A percentile compares a stretch with the other conserved stretches of the same genome.
Conservation (phyloP, 1,140 invertebrate genomes). For the Sinonovacula constricta region DNA sequence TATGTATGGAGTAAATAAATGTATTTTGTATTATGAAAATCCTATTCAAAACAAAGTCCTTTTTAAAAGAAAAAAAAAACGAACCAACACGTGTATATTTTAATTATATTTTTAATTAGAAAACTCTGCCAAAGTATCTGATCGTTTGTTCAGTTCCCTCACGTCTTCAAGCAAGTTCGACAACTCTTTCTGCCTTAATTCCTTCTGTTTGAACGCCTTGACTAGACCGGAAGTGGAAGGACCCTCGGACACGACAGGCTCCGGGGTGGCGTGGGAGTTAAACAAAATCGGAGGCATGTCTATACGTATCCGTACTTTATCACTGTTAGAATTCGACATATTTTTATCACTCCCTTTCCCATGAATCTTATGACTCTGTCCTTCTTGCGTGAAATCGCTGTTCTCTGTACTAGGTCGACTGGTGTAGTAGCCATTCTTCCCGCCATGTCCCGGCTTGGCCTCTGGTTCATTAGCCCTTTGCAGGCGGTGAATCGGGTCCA, state of each 20-base stretch:
- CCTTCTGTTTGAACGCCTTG: conserved; percentile 69
- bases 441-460: background rate
- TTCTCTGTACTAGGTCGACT: background rate
- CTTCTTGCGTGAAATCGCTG: background rate
- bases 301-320: conserved; percentile 62
- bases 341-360: background rate
- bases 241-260: conserved; percentile 6
- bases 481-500: background rate
- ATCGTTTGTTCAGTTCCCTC: conserved; percentile 67
- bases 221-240: conserved; percentile 28
- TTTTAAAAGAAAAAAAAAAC: too few relatives aligned
- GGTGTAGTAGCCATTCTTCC: conserved; percentile 3
- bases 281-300: conserved; percentile 71
- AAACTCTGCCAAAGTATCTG: conserved; percentile 62
- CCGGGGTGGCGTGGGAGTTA: conserved; percentile 60
- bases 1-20: too few relatives aligned
- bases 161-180: conserved; percentile 72
- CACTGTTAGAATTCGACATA: background rate
- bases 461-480: conserved; percentile 7
- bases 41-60: too few relatives aligned
- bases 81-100: too few relatives aligned
- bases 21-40: too few relatives aligned
- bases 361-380: too few relatives aligned
- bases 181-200: conserved; percentile 66
- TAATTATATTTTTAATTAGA: too few relatives aligned